Base-by-base conservation (phyloP, 2,113 vertebrate genomes). In the Talpa occidentalis region DNA sequence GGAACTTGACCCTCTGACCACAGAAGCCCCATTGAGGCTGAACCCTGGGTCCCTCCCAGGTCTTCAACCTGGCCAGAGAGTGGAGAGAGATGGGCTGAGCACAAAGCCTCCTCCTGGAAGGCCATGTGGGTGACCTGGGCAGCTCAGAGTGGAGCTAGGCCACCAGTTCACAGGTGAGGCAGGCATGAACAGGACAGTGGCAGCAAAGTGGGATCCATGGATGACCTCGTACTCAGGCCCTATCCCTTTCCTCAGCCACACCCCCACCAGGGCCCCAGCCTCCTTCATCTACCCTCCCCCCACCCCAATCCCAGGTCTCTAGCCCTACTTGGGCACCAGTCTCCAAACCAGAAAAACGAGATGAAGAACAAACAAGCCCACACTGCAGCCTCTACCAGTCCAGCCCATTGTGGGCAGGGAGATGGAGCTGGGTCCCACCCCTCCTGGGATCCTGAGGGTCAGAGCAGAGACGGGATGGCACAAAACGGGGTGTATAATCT, bases 271-370 rank as follows among this genome's bases (percentile, higher is more conserved):
- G 67, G 60, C 30, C 49, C 37, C 26, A 3, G 10, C 24, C 44
- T 76, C 24, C 73, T 47, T 7, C 5, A 17, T 37, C 6, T 42
- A 17, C 1, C 5, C 6, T 32, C 56, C 52, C 28, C 52, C 11
- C 72, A 30, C 42, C 64, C 30, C 66, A 6, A 26, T 59, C 90
- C 85, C 66, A 95, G 86, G 78, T 64, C 81, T 73, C 85, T 21
- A 42, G 42, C 28, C 87, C 76, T 70, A 40, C 80, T 35, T 47
- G 72, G 26, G 77, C 47, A 67, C 67, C 52, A 67, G 80, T 42
- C 49, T 78, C 66, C 87, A 97, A 96, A 97, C 93, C 90, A 90
- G 96, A 97, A 97, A 97, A 95, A 96, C 89, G 0, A 90, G 96
- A 91, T 10, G 19, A 70, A 97, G 79, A 96, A 37, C 35, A 94